phyloP scores from a whole-genome alignment of 2,797 vertebrate species.

The Leptodactylus fallax region DNA sequence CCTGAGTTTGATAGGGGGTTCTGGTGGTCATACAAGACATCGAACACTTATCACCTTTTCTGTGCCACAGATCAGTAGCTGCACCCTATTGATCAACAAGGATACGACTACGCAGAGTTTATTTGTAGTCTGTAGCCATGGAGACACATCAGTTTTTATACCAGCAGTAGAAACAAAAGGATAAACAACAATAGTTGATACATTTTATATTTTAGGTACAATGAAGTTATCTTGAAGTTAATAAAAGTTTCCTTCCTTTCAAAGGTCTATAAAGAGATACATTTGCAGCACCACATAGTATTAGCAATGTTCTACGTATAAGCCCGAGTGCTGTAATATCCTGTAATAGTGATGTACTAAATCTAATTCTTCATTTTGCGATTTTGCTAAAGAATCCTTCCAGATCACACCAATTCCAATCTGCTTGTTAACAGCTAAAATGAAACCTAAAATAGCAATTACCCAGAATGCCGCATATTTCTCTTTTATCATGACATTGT shows the following conservation, averaged over 20 bases:
- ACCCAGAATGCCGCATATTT: constrained; percentile 26
- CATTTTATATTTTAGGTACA: background rate
- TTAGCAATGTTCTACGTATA: background rate
- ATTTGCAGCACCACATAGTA: background rate
- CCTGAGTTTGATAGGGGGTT: too few relatives aligned
- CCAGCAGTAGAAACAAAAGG: too few relatives aligned
- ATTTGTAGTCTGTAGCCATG: background rate
- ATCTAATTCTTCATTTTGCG: background rate
- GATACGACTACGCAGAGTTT: background rate
- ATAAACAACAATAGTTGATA: background rate
- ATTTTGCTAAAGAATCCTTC: background rate
- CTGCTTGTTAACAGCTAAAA: background rate
- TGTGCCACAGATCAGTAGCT: too few relatives aligned
- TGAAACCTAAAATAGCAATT: constrained; percentile 26
- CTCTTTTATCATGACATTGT: constrained; percentile 30
- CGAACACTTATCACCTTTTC: too few relatives aligned
- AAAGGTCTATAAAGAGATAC: background rate
- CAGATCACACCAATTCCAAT: background rate
- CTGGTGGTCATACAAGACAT: too few relatives aligned
- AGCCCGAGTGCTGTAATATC: background rate
- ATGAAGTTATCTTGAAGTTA: background rate
- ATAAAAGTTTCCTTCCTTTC: background rate
- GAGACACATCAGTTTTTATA: too few relatives aligned
- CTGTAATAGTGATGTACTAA: background rate
- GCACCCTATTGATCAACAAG: background rate